Conservation (phyloP, 2,113 vertebrate species). For the Recurvirostra avosetta region DNA sequence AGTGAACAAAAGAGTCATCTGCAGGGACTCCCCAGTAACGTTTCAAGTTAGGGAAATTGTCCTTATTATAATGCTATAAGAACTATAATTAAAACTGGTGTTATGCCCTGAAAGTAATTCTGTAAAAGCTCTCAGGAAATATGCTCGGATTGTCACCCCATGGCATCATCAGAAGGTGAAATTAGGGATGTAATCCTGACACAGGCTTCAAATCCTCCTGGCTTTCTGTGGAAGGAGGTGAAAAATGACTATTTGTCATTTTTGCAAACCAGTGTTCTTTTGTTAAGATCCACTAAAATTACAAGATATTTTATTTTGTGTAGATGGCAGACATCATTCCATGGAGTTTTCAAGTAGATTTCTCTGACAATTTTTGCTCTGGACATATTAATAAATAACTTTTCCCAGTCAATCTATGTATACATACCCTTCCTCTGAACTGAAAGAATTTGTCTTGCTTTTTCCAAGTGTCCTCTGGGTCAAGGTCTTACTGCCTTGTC, state of each 20-base stretch:
- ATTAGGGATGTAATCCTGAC: not conserved
- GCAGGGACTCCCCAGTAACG: not conserved
- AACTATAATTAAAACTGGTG: not conserved
- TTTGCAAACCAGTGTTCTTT: not conserved
- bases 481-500: not conserved
- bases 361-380: not conserved
- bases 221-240: not conserved
- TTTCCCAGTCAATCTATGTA: not conserved
- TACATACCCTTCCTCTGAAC: not conserved
- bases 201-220: not conserved
- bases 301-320: not conserved
- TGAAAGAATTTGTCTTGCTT: not conserved
- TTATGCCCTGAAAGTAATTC: not conserved
- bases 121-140: not conserved
- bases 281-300: not conserved
- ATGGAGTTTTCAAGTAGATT: not conserved
- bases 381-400: not conserved
- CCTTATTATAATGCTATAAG: not conserved
- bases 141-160: not conserved
- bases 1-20: not conserved
- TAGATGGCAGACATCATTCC: not conserved
- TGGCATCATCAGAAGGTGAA: not conserved
- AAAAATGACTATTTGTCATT: not conserved
- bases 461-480: not conserved
- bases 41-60: not conserved